Conservation (phyloP, 2,888 invertebrate species). For the Synanthedon vespiformis region DNA sequence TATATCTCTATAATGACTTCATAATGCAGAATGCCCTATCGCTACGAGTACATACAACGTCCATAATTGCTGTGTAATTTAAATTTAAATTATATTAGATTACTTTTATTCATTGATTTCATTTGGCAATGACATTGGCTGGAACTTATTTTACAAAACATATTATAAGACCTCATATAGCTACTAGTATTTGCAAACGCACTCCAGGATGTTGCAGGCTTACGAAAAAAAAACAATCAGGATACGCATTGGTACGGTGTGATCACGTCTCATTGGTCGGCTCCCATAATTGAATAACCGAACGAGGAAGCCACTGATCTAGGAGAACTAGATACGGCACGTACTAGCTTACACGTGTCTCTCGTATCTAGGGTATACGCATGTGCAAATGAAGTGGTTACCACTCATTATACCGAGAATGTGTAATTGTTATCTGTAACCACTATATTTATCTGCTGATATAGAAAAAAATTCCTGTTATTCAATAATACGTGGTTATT, state of each 20-base stretch:
- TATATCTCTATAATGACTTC: too few relatives aligned
- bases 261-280: constrained; percentile 17
- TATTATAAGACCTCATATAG: too few relatives aligned
- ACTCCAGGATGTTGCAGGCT: constrained; percentile 24
- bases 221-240: constrained; percentile 13
- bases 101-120: too few relatives aligned
- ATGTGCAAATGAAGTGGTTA: neutral
- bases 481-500: too few relatives aligned
- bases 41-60: too few relatives aligned
- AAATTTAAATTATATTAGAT: too few relatives aligned
- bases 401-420: neutral
- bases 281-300: constrained; percentile 23
- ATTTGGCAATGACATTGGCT: too few relatives aligned
- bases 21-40: too few relatives aligned
- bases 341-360: neutral
- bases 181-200: constrained; percentile 7
- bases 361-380: neutral
- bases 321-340: neutral
- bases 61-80: too few relatives aligned
- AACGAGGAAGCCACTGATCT: constrained; percentile 4
- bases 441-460: neutral
- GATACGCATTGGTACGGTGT: constrained; percentile 15
- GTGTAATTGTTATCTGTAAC: neutral
- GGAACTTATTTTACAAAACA: too few relatives aligned
- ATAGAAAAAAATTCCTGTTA: too few relatives aligned